Evolutionary conservation across 2,888 invertebrate species (phyloP).

Genomic region (Phortica okadai): DNA sequence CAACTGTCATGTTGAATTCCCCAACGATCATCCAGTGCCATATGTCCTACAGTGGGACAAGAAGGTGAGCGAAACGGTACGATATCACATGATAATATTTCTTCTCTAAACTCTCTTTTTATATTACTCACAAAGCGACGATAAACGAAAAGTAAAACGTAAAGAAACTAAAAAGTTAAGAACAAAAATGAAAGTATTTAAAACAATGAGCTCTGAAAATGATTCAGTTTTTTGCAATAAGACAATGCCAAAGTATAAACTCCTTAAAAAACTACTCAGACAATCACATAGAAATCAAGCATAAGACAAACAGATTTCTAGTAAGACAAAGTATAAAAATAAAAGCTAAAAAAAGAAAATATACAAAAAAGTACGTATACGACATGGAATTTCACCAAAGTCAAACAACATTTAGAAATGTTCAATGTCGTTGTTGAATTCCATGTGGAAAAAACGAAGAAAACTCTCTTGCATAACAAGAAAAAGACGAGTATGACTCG

Average conservation of each 20-base stretch:
- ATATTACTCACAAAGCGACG: slow-evolving; percentile 74
- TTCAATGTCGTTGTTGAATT: neutral
- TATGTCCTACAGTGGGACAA: slow-evolving; percentile 99
- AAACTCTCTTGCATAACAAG: no score
- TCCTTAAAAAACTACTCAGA: slow-evolving; percentile 2
- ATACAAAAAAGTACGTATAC: slow-evolving; percentile 28
- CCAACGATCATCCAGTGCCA: slow-evolving; percentile 95
- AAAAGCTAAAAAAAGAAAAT: neutral
- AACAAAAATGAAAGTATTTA: slow-evolving; percentile 37
- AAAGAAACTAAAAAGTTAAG: slow-evolving; percentile 56
- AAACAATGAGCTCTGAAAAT: neutral
- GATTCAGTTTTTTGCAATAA: neutral
- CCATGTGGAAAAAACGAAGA: neutral
- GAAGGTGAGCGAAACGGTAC: slow-evolving; percentile 98
- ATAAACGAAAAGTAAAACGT: slow-evolving; percentile 65
- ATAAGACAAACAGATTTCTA: neutral
- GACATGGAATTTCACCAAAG: neutral
- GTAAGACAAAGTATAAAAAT: slow-evolving; percentile 9
- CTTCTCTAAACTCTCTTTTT: slow-evolving; percentile 79
- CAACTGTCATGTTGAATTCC: slow-evolving; percentile 98
- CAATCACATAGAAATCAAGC: slow-evolving; percentile 4
- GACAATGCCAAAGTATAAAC: neutral
- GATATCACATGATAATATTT: slow-evolving; percentile 80
- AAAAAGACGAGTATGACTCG: slow-evolving; percentile 23
- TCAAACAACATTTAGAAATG: neutral